Evolutionary conservation across 2,113 vertebrate genomes (phyloP).

Genomic region (Vulpes lagopus): DNA sequence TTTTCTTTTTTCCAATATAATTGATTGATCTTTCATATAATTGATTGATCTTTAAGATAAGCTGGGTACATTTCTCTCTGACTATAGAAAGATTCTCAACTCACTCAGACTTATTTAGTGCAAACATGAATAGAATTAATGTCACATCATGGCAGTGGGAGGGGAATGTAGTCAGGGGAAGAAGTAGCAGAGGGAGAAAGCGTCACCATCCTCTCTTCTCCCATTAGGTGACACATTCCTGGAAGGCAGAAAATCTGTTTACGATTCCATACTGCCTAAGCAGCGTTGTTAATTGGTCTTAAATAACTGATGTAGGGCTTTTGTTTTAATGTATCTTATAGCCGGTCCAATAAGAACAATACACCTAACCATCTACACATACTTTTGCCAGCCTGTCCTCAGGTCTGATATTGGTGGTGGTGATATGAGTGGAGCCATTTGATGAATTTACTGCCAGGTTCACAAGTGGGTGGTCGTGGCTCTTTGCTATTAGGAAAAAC

Average conservation of each 20-base stretch:
- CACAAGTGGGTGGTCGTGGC: not conserved
- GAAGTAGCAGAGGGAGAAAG: not conserved
- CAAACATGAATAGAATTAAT: not conserved
- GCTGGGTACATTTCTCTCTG: not conserved
- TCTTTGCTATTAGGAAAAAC: not conserved
- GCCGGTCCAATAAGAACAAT: not conserved
- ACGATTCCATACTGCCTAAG: not conserved
- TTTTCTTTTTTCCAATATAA: conserved; percentile 4
- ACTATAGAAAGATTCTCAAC: not conserved
- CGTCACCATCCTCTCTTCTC: not conserved
- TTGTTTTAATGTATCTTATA: not conserved
- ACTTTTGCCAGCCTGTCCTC: not conserved
- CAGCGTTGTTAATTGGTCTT: not conserved
- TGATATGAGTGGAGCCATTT: not conserved
- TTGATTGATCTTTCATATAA: conserved; percentile 23
- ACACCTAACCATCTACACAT: not conserved
- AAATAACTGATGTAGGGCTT: not conserved
- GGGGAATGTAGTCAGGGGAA: not conserved
- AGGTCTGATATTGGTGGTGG: not conserved
- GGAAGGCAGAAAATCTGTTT: not conserved
- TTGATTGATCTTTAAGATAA: conserved; percentile 29
- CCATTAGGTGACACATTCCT: not conserved
- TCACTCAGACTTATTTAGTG: not conserved
- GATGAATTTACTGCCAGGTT: not conserved
- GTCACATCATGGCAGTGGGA: not conserved